Base-by-base conservation (phyloP, 1,140 invertebrate species). In the Hermatobates lingyangjiaoensis region DNA sequence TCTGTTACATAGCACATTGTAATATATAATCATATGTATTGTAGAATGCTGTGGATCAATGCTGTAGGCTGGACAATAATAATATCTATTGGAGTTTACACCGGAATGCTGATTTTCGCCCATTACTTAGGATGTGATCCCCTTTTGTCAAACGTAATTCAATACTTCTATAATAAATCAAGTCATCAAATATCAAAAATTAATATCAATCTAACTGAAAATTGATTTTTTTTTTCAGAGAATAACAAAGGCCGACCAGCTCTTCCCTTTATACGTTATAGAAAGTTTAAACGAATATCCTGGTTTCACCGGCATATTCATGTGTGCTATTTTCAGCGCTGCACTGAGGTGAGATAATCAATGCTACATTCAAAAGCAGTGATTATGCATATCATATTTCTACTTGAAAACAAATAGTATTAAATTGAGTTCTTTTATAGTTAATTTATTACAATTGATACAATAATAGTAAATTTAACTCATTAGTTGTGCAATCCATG, bases 81-180 rank as follows among this genome's bases (percentile, higher is more conserved):
- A 15, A 55, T 59, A 2, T 21, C 57, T 14, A 47, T 63, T 25
- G 59, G 57, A 5, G 58, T 59, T 20, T 91, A 82, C 62, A 76
- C 76, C 53, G 89, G 89, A 28, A 62, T 93, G 34, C 66, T 91
- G 15, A 80, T 91, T 23, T 91, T 80, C 61, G 87, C 86, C 14
- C 78, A 77, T 53, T 92, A 89, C 63, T 66, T 81, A 53, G 74
- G 81, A 55, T 93, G 88, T 61, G 87, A 94, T 72, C 87, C 87
- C 7, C 63, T 91, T 27, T 77, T 77, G 39, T 80, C 79, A 4
- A 74, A 76, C 70, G 76, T 81, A 68, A 57, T 51, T 58, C 26
- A n/a, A n/a, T 20, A 12, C 7, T 20, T 12, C 20, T 44, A 14
- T 44, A 44, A 44, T 12, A 44, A 12, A n/a, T 7, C 42, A 14